Conservation (phyloP, 2,888 invertebrate genomes). For the Nemapogon koenigi region DNA sequence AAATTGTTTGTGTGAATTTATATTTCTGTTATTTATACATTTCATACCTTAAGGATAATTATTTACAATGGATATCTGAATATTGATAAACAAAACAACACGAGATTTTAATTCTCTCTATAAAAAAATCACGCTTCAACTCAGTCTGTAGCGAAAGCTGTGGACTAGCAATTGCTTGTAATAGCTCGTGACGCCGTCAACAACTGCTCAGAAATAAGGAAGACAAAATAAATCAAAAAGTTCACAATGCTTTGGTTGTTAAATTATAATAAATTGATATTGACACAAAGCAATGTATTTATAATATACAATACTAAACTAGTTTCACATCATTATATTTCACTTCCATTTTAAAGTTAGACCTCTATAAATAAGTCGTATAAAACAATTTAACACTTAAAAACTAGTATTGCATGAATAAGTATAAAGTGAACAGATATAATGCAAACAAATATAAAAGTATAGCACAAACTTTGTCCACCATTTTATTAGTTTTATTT, state of each 20-base stretch:
- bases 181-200: slow-evolving; percentile 14
- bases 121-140: slow-evolving; percentile 7
- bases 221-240: slow-evolving; percentile 6
- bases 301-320: neutral
- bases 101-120: slow-evolving; percentile 33
- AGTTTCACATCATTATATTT: neutral
- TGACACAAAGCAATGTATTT: slow-evolving; percentile 1
- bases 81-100: slow-evolving; percentile 51
- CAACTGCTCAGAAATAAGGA: slow-evolving; percentile 8
- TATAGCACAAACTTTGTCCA: too few species aligned
- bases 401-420: slow-evolving; percentile 60
- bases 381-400: slow-evolving; percentile 63
- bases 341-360: neutral
- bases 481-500: too few species aligned
- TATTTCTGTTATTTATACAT: slow-evolving; percentile 55
- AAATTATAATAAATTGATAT: slow-evolving; percentile 17
- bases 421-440: slow-evolving; percentile 39
- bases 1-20: slow-evolving; percentile 38
- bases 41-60: slow-evolving; percentile 48
- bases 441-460: too few species aligned
- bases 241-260: slow-evolving; percentile 44
- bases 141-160: too few species aligned
- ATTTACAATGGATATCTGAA: slow-evolving; percentile 48
- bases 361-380: slow-evolving; percentile 45
- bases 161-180: too few species aligned